Conservation (phyloP, 1,140 invertebrate species). For the roundworm (Caenorhabditis elegans) region WBcel235 BX284602.5:3288501-3289000, state of each 20-base stretch:
- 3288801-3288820: background rate
- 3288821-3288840: background rate
- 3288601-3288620: background rate
- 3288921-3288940: too few relatives aligned
- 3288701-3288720: background rate
- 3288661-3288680: background rate
- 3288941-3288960: too few relatives aligned
- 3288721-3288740: too few relatives aligned
- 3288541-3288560: background rate
- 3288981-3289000: too few relatives aligned
- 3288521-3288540: background rate
- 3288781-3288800: background rate
- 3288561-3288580: background rate
- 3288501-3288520: background rate
- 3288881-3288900: background rate
- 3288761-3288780: too few relatives aligned
- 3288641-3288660: background rate
- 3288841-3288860: background rate
- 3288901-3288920: too few relatives aligned
- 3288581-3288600: too few relatives aligned
- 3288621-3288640: background rate
- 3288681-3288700: background rate
- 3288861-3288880: background rate
- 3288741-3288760: too few relatives aligned
- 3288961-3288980: too few relatives aligned